A percentile compares a stretch with the other conserved stretches of the same genome.
These are phyloP conservation scores for Priocnemis perturbator DNA, from an alignment of 2,888 invertebrate species.

Conservation along the genomic window DNA sequence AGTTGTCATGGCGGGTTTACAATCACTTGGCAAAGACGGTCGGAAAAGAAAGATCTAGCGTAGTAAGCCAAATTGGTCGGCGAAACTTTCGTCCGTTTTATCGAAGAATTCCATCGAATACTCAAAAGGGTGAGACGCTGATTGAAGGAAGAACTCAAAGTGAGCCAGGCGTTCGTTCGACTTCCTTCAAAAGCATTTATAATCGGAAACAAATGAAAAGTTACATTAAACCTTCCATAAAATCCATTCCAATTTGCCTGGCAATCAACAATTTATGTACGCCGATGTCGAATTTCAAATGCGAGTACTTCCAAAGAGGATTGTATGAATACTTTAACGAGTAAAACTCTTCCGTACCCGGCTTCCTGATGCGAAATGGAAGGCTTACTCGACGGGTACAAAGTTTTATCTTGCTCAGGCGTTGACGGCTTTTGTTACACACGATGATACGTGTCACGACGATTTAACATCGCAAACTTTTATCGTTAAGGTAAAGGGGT, in stretches of 20 bases:
- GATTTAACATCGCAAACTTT: conserved; percentile 8
- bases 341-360: background rate
- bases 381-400: background rate
- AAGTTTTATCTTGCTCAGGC: background rate
- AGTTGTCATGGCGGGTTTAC: too few species aligned
- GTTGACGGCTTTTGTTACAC: background rate
- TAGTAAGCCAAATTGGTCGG: background rate
- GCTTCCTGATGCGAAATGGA: background rate
- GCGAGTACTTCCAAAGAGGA: too few species aligned
- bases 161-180: too few species aligned
- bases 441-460: background rate
- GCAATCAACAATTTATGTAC: too few species aligned
- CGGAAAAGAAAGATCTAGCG: background rate
- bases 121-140: background rate
- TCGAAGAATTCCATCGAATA: conserved; percentile 5
- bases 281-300: too few species aligned
- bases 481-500: conserved; percentile 14
- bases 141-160: background rate
- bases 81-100: background rate
- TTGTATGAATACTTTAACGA: too few species aligned
- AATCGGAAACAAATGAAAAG: too few species aligned
- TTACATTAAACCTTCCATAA: too few species aligned
- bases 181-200: too few species aligned
- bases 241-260: too few species aligned
- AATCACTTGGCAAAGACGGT: background rate